These are phyloP conservation scores for Lepus oiostolus DNA, from an alignment of 2,797 vertebrate genomes.

Conservation along the genomic window DNA sequence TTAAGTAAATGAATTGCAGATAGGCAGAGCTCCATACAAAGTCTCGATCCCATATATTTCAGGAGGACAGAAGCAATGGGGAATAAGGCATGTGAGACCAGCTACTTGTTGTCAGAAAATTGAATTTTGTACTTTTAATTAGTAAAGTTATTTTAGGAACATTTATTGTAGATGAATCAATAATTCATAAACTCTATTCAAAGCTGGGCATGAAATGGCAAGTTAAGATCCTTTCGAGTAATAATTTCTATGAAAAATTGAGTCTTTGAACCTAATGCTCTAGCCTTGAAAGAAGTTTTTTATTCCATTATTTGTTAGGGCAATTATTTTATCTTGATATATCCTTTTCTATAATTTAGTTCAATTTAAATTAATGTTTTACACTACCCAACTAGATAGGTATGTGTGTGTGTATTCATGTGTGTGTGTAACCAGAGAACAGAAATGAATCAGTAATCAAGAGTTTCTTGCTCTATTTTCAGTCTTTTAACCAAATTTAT, in stretches of 20 bases:
- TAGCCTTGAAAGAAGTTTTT: neutral
- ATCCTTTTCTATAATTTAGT: neutral
- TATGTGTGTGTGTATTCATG: too few relatives aligned
- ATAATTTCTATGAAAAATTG: constrained; percentile 40
- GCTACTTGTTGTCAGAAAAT: neutral
- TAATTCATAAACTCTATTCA: neutral
- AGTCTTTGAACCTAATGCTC: neutral
- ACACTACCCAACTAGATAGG: neutral
- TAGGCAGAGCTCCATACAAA: constrained; percentile 48
- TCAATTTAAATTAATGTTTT: neutral
- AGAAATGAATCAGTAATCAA: neutral
- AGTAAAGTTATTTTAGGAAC: constrained; percentile 57
- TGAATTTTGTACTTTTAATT: constrained; percentile 50
- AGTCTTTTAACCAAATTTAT: neutral
- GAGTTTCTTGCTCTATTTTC: neutral
- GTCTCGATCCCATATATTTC: neutral
- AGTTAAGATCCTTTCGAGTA: neutral
- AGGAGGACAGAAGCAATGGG: neutral
- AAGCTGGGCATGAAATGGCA: constrained; percentile 40
- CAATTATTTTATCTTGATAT: neutral
- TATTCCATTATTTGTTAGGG: neutral
- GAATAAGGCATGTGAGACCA: neutral
- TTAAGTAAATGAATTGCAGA: constrained; percentile 60
- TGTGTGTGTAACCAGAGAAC: neutral
- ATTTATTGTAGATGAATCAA: constrained; percentile 40